Percentiles rank a stretch among this genome's conserved stretches.
These are phyloP conservation scores for Glaucopsyche alexis DNA, from an alignment of 2,888 invertebrate genomes.

Conservation along the genomic window DNA sequence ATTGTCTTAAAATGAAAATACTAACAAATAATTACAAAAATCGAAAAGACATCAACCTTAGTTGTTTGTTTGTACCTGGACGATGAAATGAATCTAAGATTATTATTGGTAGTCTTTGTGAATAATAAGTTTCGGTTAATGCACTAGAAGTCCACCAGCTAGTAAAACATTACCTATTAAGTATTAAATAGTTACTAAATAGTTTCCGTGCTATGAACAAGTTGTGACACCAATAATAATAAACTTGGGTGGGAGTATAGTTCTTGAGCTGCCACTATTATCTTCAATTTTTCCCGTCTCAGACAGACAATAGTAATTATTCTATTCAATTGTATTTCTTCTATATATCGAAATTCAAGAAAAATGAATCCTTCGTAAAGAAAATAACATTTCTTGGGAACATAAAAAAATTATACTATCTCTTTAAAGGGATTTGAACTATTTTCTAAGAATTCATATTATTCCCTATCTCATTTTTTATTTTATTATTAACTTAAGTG, in stretches of 20 bases:
- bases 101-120: neutral
- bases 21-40: neutral
- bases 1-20: too few species aligned
- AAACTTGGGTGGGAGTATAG: too few species aligned
- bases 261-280: too few species aligned
- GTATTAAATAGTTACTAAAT: neutral
- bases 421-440: too few species aligned
- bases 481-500: slow-evolving; percentile 1
- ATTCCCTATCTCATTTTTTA: neutral
- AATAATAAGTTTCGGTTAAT: neutral
- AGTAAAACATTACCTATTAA: neutral
- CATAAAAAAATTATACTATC: too few species aligned
- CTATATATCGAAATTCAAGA: too few species aligned
- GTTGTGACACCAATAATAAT: too few species aligned
- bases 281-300: too few species aligned
- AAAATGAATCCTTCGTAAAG: too few species aligned
- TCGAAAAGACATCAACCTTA: neutral
- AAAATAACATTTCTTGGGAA: too few species aligned
- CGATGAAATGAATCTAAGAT: neutral
- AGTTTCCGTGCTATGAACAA: neutral
- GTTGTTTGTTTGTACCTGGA: neutral
- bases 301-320: too few species aligned
- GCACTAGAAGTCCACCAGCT: neutral
- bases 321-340: too few species aligned
- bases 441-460: neutral